Base-by-base conservation (phyloP, 2,797 vertebrate species). In the Syndactyla subalaris region DNA sequence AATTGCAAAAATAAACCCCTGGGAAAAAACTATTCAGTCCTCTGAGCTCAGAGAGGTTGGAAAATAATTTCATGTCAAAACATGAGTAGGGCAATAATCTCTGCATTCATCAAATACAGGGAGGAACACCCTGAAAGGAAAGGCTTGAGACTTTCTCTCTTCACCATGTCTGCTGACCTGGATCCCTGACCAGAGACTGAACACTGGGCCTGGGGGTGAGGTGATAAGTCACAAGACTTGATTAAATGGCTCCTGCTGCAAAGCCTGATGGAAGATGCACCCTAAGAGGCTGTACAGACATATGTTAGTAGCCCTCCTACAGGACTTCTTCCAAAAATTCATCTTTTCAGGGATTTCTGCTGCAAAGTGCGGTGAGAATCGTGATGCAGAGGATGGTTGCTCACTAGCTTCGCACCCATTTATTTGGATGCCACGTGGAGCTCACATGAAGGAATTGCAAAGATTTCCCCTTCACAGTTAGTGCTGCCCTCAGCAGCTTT, bases 1-100 rank as follows among this genome's bases (percentile, higher is more conserved):
- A 59, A 55, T 19, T 66, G 52, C 45, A 77, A 87, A 93, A 88
- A 93, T 75, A 94, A 95, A 87, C 63, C 67, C 65, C 41, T 77
- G 84, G 58, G 62, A 38, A 87, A 90, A 87, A 87, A 39, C 20
- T 74, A 7, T 81, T 77, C 43, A 63, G 52, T 19, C 19, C n/a
- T 80, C 79, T 51, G 17, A 89, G 41, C 26, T 91, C 34, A 41
- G 41, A 79, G 63, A 77, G 15, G 23, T 20, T 75, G 36, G 61
- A 77, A 89, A 68, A n/a, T 30, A 74, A 59, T 58, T 80, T 77
- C 18, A 30, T 74, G 46, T 74, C 76, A 85, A 89, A 93, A 62
- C 34, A 71, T 1, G 3, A 85, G 48, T 48, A 85, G 51, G 15
- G 27, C 66, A 91, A 23, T 58, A 68, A 83, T 34, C 55, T 79